A percentile compares a stretch with the other conserved stretches of the same genome.
These are phyloP conservation scores for Carassius auratus DNA, from an alignment of 2,113 vertebrate genomes.

Conservation along the genomic window DNA sequence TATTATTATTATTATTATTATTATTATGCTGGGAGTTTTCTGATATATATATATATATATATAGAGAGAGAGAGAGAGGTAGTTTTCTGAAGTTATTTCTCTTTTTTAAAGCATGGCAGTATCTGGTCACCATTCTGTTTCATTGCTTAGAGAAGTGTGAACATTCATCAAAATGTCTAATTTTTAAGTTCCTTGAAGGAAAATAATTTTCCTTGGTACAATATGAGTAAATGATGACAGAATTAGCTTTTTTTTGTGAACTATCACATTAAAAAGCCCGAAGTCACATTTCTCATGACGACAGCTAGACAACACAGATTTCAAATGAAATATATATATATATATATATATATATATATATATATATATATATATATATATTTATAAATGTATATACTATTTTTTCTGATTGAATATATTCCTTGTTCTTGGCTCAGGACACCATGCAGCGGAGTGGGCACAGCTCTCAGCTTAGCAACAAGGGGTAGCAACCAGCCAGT, in stretches of 20 bases:
- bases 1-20: too few species aligned
- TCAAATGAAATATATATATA: not conserved
- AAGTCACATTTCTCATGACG: not conserved
- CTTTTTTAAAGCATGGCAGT: not conserved
- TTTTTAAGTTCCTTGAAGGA: not conserved
- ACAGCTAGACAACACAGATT: constrained; percentile 1
- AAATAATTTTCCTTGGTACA: not conserved
- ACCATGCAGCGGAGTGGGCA: constrained; percentile 58
- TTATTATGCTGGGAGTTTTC: too few species aligned
- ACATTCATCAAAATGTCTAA: not conserved
- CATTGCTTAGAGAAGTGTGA: not conserved
- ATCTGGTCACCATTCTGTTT: not conserved
- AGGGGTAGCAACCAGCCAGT: constrained; percentile 67
- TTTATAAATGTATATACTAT: too few species aligned
- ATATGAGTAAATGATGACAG: not conserved
- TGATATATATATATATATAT: too few species aligned
- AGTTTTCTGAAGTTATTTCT: not conserved
- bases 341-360: too few species aligned
- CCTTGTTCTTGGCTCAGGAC: constrained; percentile 47
- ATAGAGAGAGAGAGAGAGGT: too few species aligned
- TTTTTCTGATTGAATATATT: constrained; percentile 41
- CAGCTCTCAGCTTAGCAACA: constrained; percentile 70
- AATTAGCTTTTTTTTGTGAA: not conserved
- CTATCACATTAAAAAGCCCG: not conserved
- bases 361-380: too few species aligned